These are phyloP conservation scores for Bovichtus variegatus DNA, from an alignment of 2,797 vertebrate genomes.

Conservation along the genomic window DNA sequence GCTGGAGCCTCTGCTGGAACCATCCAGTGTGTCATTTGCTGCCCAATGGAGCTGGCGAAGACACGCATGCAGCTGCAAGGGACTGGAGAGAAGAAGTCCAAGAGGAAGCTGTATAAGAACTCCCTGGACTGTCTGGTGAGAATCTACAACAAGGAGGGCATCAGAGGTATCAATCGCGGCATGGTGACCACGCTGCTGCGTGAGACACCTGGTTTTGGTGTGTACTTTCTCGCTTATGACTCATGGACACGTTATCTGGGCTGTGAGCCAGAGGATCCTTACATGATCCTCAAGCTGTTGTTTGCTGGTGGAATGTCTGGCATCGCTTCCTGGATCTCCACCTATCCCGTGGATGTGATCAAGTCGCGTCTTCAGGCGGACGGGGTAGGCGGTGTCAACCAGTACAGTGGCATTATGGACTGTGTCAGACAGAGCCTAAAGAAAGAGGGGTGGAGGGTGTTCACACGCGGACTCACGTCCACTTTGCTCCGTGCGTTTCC, in stretches of 20 bases:
- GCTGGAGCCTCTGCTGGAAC: slow-evolving; percentile 94
- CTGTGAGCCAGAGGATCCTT: slow-evolving; percentile 92
- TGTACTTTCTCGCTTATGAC: slow-evolving; percentile 97
- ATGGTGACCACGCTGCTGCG: slow-evolving; percentile 95
- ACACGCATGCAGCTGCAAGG: slow-evolving; percentile 98
- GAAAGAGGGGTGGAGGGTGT: slow-evolving; percentile 93
- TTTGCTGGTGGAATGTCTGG: slow-evolving; percentile 95
- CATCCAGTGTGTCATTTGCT: slow-evolving; percentile 97
- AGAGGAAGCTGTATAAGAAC: slow-evolving; percentile 92
- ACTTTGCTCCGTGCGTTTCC: slow-evolving; percentile 96
- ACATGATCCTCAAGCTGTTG: slow-evolving; percentile 94
- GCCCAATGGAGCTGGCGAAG: slow-evolving; percentile 98
- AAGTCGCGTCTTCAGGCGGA: slow-evolving; percentile 97
- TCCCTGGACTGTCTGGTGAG: slow-evolving; percentile 95
- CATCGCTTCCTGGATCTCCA: slow-evolving; percentile 96
- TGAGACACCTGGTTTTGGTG: slow-evolving; percentile 95
- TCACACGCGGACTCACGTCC: slow-evolving; percentile 94
- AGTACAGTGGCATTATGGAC: slow-evolving; percentile 92
- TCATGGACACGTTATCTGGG: slow-evolving; percentile 90
- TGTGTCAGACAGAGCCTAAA: slow-evolving; percentile 91
- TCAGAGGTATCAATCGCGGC: slow-evolving; percentile 93
- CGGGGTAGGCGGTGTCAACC: slow-evolving; percentile 88
- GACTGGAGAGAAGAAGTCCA: slow-evolving; percentile 91
- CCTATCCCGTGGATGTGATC: slow-evolving; percentile 97
- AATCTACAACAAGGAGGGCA: slow-evolving; percentile 93